Conservation (phyloP, 2,888 invertebrate species). For the Cephus pulcher region DNA sequence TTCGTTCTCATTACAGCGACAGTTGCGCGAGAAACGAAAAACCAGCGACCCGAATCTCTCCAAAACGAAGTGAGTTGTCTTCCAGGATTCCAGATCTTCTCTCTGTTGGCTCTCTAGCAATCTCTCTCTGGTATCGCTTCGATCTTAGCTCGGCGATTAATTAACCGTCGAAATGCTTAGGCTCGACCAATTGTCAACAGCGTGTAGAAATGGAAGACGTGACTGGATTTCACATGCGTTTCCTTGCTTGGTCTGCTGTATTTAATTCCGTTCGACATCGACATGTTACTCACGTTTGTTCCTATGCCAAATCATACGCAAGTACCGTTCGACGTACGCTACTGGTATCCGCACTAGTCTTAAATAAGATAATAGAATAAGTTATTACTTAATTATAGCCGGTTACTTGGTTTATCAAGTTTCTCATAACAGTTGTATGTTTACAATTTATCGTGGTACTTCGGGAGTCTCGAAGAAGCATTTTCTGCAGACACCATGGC, state of each 20-base stretch:
- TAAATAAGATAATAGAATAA: not conserved
- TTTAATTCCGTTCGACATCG: not conserved
- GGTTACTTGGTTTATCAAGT: not conserved
- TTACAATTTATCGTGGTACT: not conserved
- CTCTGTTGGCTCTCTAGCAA: conserved; percentile 5
- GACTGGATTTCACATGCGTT: conserved; percentile 1
- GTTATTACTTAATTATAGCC: not conserved
- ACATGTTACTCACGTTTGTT: not conserved
- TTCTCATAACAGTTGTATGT: not conserved
- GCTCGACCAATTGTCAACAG: conserved; percentile 3
- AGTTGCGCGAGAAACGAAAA: conserved; percentile 77
- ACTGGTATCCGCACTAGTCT: not conserved
- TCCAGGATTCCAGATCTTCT: conserved; percentile 19
- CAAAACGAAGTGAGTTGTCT: conserved; percentile 73
- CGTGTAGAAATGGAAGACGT: not conserved
- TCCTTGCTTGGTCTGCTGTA: not conserved
- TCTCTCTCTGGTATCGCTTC: conserved; percentile 14
- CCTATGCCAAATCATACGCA: not conserved
- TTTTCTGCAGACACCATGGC: not conserved
- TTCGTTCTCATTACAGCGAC: conserved; percentile 70
- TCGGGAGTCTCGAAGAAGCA: not conserved
- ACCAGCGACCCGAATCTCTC: conserved; percentile 85
- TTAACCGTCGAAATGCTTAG: conserved; percentile 1
- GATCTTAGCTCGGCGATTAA: not conserved
- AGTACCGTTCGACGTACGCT: not conserved